Evolutionary conservation across 2,888 invertebrate species (phyloP).

Genomic region (Scotopteryx bipunctaria): DNA sequence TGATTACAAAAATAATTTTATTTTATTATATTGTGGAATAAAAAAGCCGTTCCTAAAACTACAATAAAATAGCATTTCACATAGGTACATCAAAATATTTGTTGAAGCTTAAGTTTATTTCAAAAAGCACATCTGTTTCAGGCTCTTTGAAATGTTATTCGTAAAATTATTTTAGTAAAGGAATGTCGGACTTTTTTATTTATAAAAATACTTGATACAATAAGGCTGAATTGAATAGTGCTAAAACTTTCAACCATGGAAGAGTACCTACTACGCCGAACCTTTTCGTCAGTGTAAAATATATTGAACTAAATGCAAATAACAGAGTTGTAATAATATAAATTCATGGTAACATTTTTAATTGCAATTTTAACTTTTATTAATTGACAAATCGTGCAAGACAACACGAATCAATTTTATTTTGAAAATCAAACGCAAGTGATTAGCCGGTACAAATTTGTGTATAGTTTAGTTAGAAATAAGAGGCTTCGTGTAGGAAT

Average conservation of each 20-base stretch:
- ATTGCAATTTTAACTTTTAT: background rate
- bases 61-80: slow-evolving; percentile 28
- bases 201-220: too few species aligned
- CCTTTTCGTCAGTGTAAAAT: too few species aligned
- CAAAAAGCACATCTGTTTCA: background rate
- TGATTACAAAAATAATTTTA: slow-evolving; percentile 76
- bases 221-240: too few species aligned
- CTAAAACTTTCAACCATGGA: too few species aligned
- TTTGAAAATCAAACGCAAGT: slow-evolving; percentile 3
- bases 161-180: background rate
- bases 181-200: background rate
- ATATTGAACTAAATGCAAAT: too few species aligned
- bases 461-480: background rate
- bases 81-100: slow-evolving; percentile 22
- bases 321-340: too few species aligned
- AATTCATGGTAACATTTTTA: background rate
- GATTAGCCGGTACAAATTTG: slow-evolving; percentile 1
- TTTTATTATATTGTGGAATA: slow-evolving; percentile 49
- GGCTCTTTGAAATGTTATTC: background rate
- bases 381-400: slow-evolving; percentile 26
- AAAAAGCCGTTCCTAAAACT: slow-evolving; percentile 39
- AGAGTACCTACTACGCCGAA: too few species aligned
- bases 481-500: background rate
- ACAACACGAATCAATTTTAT: slow-evolving; percentile 6
- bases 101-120: background rate